These are phyloP conservation scores for Picus viridis DNA, from an alignment of 2,797 vertebrate genomes.

Conservation along the genomic window DNA sequence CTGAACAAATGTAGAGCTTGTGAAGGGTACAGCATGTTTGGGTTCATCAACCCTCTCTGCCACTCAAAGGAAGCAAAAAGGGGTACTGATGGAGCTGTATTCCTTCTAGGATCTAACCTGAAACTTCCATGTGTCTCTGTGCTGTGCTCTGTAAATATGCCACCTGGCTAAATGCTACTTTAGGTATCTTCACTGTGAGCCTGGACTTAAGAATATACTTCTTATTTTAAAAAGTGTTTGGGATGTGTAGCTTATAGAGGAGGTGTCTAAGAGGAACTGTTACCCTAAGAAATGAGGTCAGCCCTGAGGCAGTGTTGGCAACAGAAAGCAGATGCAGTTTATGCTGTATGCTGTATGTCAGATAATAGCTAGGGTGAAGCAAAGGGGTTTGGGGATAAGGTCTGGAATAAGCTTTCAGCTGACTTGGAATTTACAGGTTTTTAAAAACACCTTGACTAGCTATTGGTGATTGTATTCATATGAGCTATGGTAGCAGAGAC, in stretches of 20 bases:
- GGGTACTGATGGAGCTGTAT: neutral
- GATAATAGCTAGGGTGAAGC: neutral
- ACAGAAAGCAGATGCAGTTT: neutral
- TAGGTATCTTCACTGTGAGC: neutral
- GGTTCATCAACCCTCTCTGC: neutral
- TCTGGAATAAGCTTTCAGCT: neutral
- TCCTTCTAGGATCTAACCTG: neutral
- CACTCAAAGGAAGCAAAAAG: neutral
- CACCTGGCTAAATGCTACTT: neutral
- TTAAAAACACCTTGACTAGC: neutral
- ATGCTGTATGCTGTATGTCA: neutral
- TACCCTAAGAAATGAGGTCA: neutral
- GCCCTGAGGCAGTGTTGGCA: neutral
- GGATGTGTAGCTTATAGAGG: neutral
- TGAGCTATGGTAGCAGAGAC: neutral
- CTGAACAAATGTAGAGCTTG: neutral
- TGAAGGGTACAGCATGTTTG: neutral
- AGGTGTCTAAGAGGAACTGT: neutral
- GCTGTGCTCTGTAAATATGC: neutral
- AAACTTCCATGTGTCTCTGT: neutral
- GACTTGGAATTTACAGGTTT: neutral
- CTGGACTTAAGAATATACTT: neutral
- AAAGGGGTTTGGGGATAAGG: neutral
- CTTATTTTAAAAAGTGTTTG: neutral
- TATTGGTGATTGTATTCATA: neutral